phyloP scores from a whole-genome alignment of 2,888 invertebrate genomes.

The Agrenia bidenticulata region DNA sequence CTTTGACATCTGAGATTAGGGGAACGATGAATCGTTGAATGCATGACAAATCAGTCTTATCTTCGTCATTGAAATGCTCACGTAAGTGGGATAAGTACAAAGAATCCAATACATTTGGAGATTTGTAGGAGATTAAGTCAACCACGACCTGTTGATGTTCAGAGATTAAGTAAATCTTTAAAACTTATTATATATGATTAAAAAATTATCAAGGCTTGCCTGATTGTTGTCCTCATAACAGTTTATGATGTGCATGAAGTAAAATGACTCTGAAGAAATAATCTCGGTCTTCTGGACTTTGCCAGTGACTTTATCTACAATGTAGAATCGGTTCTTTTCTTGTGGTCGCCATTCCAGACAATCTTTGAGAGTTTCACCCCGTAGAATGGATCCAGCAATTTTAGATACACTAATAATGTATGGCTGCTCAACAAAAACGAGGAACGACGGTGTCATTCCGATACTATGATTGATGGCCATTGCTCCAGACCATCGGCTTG shows the following conservation, averaged over 20 bases:
- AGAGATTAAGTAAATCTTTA: no score
- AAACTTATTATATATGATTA: background rate
- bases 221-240: conserved; percentile 58
- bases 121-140: conserved; percentile 56
- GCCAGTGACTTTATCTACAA: conserved; percentile 58
- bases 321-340: conserved; percentile 56
- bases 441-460: conserved; percentile 59
- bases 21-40: conserved; percentile 49
- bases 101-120: conserved; percentile 55
- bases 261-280: conserved; percentile 57
- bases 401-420: conserved; percentile 57
- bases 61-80: conserved; percentile 39
- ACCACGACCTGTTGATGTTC: conserved; percentile 54
- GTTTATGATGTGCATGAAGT: conserved; percentile 61
- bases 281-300: conserved; percentile 56
- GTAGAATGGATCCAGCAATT: conserved; percentile 56
- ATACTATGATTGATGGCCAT: conserved; percentile 61
- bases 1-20: conserved; percentile 53
- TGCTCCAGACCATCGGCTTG: conserved; percentile 55
- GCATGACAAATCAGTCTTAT: conserved; percentile 40
- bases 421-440: conserved; percentile 61
- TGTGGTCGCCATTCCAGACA: conserved; percentile 58
- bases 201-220: conserved; percentile 17
- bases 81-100: conserved; percentile 55
- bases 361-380: conserved; percentile 55